A percentile compares a stretch with the other conserved stretches of the same genome.
Conservation (phyloP, 2,888 invertebrate species). For the Tuta absoluta region DNA sequence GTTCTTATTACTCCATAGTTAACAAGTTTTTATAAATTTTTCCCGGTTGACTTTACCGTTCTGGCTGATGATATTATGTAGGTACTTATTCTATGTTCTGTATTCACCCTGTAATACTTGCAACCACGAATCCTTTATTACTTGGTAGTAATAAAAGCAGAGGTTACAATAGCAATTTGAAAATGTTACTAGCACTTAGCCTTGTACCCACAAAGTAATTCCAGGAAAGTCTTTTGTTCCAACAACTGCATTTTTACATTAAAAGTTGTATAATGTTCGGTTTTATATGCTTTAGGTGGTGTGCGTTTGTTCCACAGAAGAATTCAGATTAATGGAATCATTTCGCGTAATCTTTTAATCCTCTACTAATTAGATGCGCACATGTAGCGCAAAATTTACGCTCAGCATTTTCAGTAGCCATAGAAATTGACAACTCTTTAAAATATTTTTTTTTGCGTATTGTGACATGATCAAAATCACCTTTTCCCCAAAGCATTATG, state of each 20-base stretch:
- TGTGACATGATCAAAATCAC: too few relatives aligned
- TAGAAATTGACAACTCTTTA: too few relatives aligned
- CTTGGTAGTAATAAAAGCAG: not conserved
- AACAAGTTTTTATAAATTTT: too few relatives aligned
- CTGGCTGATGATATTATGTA: too few relatives aligned
- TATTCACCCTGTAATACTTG: not conserved
- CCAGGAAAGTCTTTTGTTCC: conserved; percentile 1
- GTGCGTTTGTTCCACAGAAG: not conserved
- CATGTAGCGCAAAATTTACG: too few relatives aligned
- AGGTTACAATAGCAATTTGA: conserved; percentile 16
- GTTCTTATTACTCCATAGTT: too few relatives aligned
- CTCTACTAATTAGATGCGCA: too few relatives aligned
- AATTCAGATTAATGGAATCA: not conserved
- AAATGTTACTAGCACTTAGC: conserved; percentile 13
- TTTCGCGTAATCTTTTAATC: not conserved
- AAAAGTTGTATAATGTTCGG: not conserved
- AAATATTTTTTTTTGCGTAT: too few relatives aligned
- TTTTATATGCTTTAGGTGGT: not conserved
- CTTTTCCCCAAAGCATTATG: too few relatives aligned
- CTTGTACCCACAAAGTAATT: conserved; percentile 7
- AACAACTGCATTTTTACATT: conserved; percentile 16
- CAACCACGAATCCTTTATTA: conserved; percentile 2
- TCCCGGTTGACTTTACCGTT: too few relatives aligned
- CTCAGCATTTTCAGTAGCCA: too few relatives aligned
- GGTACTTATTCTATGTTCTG: too few relatives aligned